Base-by-base conservation (phyloP, 2,888 invertebrate genomes). In the Rhingia rostrata region DNA sequence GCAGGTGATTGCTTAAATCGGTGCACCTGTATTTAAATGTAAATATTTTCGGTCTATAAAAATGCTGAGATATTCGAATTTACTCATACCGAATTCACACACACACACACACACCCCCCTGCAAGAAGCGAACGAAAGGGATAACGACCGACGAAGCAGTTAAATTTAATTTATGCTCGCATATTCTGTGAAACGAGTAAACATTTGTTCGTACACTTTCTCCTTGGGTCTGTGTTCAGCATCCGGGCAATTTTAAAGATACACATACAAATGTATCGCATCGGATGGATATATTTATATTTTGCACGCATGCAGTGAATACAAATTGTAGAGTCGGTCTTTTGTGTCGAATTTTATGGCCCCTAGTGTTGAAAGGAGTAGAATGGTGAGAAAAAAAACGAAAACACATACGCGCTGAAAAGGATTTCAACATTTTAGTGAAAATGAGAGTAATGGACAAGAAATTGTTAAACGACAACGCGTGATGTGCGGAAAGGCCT, bases 141-240 rank as follows among this genome's bases (percentile, higher is more conserved):
- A 66, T 74, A 66, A 74, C 74, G 47, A 66, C 74, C 74, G 51
- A 51, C 66, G 51, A 51, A 74, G 58, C 66, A 49, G 74, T 74
- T 66, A 74, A 74, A 74, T 74, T 58, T 58, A 74, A 74, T 74
- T 74, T 74, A 74, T 74, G 74, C 66, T 58, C 74, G 70, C 70
- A 53, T 53, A 53, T 33, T 53, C 12, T 53, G 33, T 33, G 33
- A 6, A 53, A 14, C 35, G 33, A 35, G 53, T 53, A 53, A 53
- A 53, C 53, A 53, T 53, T 53, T 53, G 53, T 35, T 33, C 33
- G 33, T 12, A 33, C 53, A 53, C 33, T 53, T 33, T 33, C 9
- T 49, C 22, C 14, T 6, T 49, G 9, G 49, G 10, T 14, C 22
- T 49, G 49, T 22, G 49, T 22, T 49, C 49, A 22, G 49, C 12